A percentile compares a stretch with the other conserved stretches of the same genome.
These are phyloP conservation scores for Phortica variegata DNA, from an alignment of 1,140 invertebrate genomes.

Conservation along the genomic window DNA sequence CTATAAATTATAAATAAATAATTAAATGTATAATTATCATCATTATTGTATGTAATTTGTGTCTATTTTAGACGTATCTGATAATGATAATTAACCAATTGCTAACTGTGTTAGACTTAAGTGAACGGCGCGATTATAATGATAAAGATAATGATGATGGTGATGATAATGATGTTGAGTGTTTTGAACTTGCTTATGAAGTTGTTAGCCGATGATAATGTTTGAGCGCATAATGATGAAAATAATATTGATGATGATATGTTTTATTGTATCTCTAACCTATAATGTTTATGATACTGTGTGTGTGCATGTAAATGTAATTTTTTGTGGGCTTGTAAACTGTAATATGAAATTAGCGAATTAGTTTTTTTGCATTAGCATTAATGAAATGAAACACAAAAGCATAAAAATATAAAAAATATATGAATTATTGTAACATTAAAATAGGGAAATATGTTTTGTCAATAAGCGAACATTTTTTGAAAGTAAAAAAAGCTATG, in stretches of 20 bases:
- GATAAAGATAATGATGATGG: constrained; percentile 10
- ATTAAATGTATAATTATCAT: constrained; percentile 11
- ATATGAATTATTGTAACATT: too few relatives aligned
- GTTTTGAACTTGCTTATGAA: too few relatives aligned
- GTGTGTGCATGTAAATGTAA: constrained; percentile 1
- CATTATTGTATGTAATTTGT: constrained; percentile 49
- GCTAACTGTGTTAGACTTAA: neutral
- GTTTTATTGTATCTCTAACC: constrained; percentile 14
- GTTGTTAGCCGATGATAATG: constrained; percentile 16
- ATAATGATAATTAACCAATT: neutral
- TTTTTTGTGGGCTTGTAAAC: too few relatives aligned
- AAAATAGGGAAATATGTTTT: too few relatives aligned
- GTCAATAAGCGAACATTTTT: too few relatives aligned
- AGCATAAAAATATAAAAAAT: too few relatives aligned
- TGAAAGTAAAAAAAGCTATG: too few relatives aligned
- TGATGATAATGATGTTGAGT: too few relatives aligned
- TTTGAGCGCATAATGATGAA: constrained; percentile 2
- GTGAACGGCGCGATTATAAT: neutral
- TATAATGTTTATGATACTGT: too few relatives aligned
- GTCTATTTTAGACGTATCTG: constrained; percentile 35
- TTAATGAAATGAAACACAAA: too few relatives aligned
- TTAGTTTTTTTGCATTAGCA: too few relatives aligned
- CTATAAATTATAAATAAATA: constrained; percentile 5
- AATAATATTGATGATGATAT: constrained; percentile 16
- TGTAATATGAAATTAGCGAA: too few relatives aligned